Evolutionary conservation across 2,888 invertebrate species (phyloP).

Genomic region (Lasioglossum calceatum): DNA sequence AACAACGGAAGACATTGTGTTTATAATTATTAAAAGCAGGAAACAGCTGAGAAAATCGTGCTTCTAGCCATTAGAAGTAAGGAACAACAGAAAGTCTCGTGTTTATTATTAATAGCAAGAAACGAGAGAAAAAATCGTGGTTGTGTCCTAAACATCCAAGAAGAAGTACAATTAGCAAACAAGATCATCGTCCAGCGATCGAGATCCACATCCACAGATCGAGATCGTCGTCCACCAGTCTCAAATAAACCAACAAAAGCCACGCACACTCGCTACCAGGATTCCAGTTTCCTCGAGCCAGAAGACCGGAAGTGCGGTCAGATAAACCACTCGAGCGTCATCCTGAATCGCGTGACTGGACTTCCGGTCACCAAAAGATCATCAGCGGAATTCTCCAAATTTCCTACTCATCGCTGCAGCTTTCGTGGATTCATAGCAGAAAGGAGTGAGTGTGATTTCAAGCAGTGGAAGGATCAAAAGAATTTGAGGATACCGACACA

Average conservation of each 20-base stretch:
- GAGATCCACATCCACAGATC: background rate
- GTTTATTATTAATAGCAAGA: too few relatives aligned
- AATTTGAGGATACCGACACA: too few relatives aligned
- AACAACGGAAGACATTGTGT: too few relatives aligned
- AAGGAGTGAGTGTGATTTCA: too few relatives aligned
- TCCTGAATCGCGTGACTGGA: background rate
- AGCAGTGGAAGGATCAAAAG: too few relatives aligned
- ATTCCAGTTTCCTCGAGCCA: background rate
- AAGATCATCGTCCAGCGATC: background rate
- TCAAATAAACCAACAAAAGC: background rate
- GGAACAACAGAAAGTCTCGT: too few relatives aligned
- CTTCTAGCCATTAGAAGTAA: too few relatives aligned
- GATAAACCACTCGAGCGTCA: background rate
- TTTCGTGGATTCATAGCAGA: too few relatives aligned
- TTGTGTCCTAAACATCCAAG: background rate
- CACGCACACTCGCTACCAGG: background rate
- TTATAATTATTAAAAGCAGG: too few relatives aligned
- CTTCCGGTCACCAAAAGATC: background rate
- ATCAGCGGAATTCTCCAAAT: background rate
- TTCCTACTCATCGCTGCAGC: too few relatives aligned
- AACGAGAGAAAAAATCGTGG: too few relatives aligned
- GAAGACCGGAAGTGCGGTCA: background rate
- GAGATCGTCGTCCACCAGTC: background rate
- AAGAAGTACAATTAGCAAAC: background rate
- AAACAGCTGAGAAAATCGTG: too few relatives aligned